phyloP scores from a whole-genome alignment of 2,113 vertebrate genomes.

The Heterochromis multidens region DNA sequence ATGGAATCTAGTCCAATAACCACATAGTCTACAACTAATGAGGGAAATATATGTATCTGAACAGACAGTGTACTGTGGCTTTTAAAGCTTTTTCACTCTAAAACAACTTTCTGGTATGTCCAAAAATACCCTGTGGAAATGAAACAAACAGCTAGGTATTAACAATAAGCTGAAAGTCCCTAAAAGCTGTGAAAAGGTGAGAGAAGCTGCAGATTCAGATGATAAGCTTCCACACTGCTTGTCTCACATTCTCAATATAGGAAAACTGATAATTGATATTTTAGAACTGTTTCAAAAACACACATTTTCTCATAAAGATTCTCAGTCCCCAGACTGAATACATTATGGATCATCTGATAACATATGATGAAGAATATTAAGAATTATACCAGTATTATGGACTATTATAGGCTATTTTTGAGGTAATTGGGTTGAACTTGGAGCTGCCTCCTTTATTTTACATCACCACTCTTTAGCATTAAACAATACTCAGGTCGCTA shows the following conservation, averaged over 20 bases:
- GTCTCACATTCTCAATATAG: neutral
- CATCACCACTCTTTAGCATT: neutral
- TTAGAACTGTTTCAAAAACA: rapidly evolving
- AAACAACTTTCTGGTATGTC: neutral
- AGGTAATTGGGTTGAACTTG: neutral
- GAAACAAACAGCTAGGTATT: neutral
- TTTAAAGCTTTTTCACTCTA: neutral
- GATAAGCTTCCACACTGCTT: neutral
- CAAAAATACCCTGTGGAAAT: neutral
- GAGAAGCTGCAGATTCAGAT: neutral
- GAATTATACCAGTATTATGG: rapidly evolving
- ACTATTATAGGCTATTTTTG: neutral
- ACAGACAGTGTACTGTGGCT: no score
- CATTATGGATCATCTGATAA: rapidly evolving
- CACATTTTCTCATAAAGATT: neutral
- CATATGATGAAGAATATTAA: neutral
- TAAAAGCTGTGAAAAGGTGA: neutral
- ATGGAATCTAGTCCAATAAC: neutral
- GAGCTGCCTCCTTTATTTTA: neutral
- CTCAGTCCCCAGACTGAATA: neutral
- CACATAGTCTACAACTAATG: neutral
- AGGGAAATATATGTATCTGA: neutral
- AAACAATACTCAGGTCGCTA: rapidly evolving
- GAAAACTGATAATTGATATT: no score
- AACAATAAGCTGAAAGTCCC: neutral